Percentiles rank a stretch among this genome's conserved stretches.
Conservation (phyloP, 2,888 invertebrate species). For the Portevinia maculata region DNA sequence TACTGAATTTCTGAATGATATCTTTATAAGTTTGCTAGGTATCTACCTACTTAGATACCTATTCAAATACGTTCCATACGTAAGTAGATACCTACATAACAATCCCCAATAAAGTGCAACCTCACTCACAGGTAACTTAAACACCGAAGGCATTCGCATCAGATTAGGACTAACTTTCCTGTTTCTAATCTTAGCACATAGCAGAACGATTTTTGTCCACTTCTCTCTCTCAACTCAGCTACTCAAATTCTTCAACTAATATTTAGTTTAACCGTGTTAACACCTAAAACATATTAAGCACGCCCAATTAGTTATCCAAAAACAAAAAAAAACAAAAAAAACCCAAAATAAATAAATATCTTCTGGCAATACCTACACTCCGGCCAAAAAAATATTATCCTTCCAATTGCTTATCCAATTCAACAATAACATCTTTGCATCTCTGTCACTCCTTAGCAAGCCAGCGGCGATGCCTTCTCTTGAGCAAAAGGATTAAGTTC, state of each 20-base stretch:
- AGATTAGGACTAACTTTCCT: not conserved
- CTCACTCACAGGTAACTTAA: too few species aligned
- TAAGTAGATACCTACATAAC: too few species aligned
- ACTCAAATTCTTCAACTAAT: constrained; percentile 36
- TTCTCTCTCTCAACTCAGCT: not conserved
- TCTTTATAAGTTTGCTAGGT: too few species aligned
- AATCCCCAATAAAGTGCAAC: too few species aligned
- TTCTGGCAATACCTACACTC: constrained; percentile 54
- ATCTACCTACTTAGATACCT: too few species aligned
- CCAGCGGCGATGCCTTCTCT: constrained; percentile 19
- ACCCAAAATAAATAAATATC: constrained; percentile 65
- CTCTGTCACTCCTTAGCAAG: constrained; percentile 29
- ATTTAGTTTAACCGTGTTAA: constrained; percentile 64
- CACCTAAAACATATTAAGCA: constrained; percentile 61
- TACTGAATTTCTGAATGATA: too few species aligned
- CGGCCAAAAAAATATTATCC: constrained; percentile 59
- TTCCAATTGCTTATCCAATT: constrained; percentile 73
- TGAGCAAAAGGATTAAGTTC: constrained; percentile 40
- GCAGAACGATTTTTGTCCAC: not conserved
- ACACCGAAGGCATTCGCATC: too few species aligned
- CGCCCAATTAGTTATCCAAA: constrained; percentile 60
- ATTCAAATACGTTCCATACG: too few species aligned
- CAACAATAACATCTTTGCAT: constrained; percentile 60
- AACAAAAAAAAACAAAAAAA: constrained; percentile 18
- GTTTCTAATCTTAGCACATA: not conserved